Conservation (phyloP, 2,113 vertebrate species). For the Clinocottus analis region DNA sequence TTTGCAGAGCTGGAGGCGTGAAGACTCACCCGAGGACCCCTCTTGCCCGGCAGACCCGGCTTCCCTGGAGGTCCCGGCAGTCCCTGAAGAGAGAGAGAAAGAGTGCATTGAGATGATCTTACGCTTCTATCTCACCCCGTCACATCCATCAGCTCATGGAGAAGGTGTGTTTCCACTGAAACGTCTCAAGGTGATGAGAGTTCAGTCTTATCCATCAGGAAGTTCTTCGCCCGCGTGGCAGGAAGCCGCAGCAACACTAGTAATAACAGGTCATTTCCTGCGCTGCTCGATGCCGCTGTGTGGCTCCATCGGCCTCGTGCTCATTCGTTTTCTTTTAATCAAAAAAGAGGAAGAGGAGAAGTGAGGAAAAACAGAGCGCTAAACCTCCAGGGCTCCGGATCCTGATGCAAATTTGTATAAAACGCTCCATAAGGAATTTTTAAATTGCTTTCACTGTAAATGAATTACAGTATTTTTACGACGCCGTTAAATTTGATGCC, state of each 20-base stretch:
- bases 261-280: conserved; percentile 79
- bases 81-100: conserved; percentile 83
- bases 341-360: conserved; percentile 57
- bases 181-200: conserved; percentile 55
- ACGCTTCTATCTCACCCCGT: conserved; percentile 10
- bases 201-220: conserved; percentile 62
- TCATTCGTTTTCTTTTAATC: conserved; percentile 77
- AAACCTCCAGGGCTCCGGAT: conserved; percentile 5
- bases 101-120: neutral
- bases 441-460: conserved; percentile 8
- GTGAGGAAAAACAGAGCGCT: conserved; percentile 57
- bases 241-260: conserved; percentile 70
- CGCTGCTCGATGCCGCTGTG: conserved; percentile 58
- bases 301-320: conserved; percentile 51
- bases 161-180: conserved; percentile 10
- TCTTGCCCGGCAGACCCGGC: conserved; percentile 89
- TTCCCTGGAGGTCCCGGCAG: conserved; percentile 91
- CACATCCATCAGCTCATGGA: conserved; percentile 25
- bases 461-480: conserved; percentile 1
- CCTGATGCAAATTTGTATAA: neutral
- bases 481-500: conserved; percentile 8
- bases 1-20: conserved; percentile 25
- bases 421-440: neutral
- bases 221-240: conserved; percentile 48
- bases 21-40: conserved; percentile 92